Percentiles rank a stretch among this genome's conserved stretches.
phyloP scores from a whole-genome alignment of 1,140 invertebrate genomes.

The Drosophila ogumai region DNA sequence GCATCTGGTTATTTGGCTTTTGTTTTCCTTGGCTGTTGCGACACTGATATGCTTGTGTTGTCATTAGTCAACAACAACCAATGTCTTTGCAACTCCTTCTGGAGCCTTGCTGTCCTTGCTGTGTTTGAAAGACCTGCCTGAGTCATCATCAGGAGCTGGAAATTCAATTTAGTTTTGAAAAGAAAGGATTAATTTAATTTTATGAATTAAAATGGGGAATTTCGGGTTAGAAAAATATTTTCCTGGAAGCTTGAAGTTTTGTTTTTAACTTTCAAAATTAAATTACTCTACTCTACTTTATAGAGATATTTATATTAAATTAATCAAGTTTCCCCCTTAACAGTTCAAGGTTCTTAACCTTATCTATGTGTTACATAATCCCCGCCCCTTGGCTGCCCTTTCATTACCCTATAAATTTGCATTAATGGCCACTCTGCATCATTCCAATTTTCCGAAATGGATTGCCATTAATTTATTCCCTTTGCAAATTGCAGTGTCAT shows the following conservation, averaged over 20 bases:
- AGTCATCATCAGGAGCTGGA: not conserved
- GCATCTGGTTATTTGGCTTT: conserved; percentile 22
- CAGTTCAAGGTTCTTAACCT: conserved; percentile 43
- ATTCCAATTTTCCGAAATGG: conserved; percentile 59
- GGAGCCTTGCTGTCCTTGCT: not conserved
- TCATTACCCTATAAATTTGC: conserved; percentile 54
- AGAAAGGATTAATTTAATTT: not conserved
- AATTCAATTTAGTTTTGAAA: not conserved
- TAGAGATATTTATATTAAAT: not conserved
- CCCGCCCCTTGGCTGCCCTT: conserved; percentile 16
- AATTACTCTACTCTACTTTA: too few species aligned
- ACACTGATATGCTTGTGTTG: conserved; percentile 64
- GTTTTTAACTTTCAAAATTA: too few species aligned
- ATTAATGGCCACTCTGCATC: conserved; percentile 62
- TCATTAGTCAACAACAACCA: conserved; percentile 43
- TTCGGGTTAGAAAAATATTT: not conserved
- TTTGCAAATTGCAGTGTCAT: conserved; percentile 79
- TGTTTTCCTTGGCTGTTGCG: conserved; percentile 59
- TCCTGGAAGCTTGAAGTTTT: too few species aligned
- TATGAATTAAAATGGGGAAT: not conserved
- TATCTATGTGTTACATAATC: conserved; percentile 26
- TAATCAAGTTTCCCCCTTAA: conserved; percentile 4
- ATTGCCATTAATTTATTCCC: conserved; percentile 78
- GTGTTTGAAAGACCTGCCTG: not conserved
- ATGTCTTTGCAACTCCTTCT: conserved; percentile 6